Conservation (phyloP, 2,797 vertebrate genomes). For the Masticophis lateralis region DNA sequence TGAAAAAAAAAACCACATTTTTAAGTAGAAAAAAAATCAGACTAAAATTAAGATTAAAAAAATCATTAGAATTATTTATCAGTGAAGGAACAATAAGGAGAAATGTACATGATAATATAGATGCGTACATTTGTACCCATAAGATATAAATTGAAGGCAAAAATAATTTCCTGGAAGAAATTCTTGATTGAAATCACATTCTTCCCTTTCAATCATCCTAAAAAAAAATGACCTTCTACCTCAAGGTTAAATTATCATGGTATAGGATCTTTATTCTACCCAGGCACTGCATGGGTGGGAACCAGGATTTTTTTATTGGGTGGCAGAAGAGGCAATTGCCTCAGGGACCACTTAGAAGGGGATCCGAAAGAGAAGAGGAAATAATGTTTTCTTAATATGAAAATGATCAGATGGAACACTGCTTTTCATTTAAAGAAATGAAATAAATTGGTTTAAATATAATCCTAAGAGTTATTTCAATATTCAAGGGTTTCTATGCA, state of each 20-base stretch:
- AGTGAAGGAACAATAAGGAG: neutral
- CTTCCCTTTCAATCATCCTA: neutral
- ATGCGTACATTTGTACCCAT: neutral
- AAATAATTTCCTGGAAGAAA: neutral
- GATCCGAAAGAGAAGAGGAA: neutral
- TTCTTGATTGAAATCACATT: neutral
- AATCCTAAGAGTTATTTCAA: neutral
- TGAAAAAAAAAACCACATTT: neutral
- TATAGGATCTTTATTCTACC: neutral
- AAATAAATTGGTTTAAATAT: neutral
- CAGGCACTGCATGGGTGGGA: neutral
- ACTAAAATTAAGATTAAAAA: neutral
- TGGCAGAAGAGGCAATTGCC: neutral
- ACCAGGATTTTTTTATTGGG: neutral
- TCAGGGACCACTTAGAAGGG: neutral
- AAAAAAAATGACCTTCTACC: neutral
- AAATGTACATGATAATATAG: neutral
- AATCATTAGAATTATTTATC: neutral
- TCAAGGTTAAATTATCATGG: neutral
- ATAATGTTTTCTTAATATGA: neutral
- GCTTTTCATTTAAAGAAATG: neutral
- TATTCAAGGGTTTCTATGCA: neutral
- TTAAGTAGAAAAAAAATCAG: slow-evolving; percentile 12
- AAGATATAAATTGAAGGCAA: slow-evolving; percentile 8
- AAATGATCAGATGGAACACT: neutral